Base-by-base conservation (phyloP, 2,113 vertebrate genomes). In the Dolichallabes microphthalmus region DNA sequence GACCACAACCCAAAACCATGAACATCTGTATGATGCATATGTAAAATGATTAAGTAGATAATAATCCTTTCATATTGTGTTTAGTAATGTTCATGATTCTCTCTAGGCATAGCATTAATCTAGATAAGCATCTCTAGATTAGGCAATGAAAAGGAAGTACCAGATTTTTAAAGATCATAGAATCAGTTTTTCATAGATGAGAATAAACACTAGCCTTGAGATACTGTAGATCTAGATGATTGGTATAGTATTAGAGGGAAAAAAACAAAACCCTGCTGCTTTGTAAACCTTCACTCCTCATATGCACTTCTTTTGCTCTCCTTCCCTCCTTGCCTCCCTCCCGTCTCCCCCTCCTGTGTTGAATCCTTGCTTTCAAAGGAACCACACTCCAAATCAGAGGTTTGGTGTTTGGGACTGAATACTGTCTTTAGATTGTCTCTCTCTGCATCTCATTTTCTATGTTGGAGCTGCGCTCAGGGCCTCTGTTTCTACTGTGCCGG, bases 371-470 rank as follows among this genome's bases (percentile, higher is more conserved):
- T 92, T 92, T 93, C 92, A 94, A 93, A 95, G 88, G 87, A 86
- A 94, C 93, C 92, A 89, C 93, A 93, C 88, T 92, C 89, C 90
- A 91, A 93, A 94, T 92, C 91, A 90, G 92, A 92, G 92, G 90
- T 87, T 89, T 91, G 53, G 90, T 89, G 89, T 77, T 88, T 87
- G 11, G 85, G 91, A 91, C 92, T 91, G 93, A 91, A 91, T 73
- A 74, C 81, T 84, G 64, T 80, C 79, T 82, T 68, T 71, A 82
- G 64, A 58, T 10, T 57, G 19, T 81, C 82, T 87, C 74, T 77
- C 71, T 82, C 63, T 86, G 35, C 85, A 64, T 80, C 64, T 25
- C 30, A 57, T 80, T 80, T 83, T 69, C 79, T 84, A 57, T 50
- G 58, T 50, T 84, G 52, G 39, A 83, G 79, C 39, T n/a, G 19